Percentiles rank a stretch among this genome's conserved stretches.
These are phyloP conservation scores for Elymnias hypermnestra DNA, from an alignment of 1,140 invertebrate genomes.

Conservation along the genomic window DNA sequence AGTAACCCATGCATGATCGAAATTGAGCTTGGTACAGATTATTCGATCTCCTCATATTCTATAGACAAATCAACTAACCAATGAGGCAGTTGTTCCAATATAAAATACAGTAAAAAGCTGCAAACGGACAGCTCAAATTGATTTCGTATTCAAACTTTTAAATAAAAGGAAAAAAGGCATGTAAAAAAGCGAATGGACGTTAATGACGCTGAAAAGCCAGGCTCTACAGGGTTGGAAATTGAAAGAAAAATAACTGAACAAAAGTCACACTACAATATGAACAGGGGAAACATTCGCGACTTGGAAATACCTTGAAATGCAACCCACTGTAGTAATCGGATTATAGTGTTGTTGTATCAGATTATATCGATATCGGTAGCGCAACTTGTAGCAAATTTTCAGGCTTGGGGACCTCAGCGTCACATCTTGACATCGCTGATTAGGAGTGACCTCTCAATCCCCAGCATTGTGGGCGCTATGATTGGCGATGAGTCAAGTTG, in stretches of 20 bases:
- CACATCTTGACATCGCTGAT: too few species aligned
- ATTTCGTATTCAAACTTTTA: background rate
- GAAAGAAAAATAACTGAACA: slow-evolving; percentile 12
- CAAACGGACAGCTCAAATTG: too few species aligned
- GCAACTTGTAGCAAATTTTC: too few species aligned
- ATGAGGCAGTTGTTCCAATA: background rate
- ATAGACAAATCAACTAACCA: background rate
- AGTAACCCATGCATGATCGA: too few species aligned
- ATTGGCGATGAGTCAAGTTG: too few species aligned
- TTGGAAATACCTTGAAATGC: slow-evolving; percentile 27
- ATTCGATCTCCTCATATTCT: too few species aligned
- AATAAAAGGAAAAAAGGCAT: slow-evolving; percentile 1
- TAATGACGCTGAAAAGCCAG: slow-evolving; percentile 5
- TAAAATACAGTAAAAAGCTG: background rate
- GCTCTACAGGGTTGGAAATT: background rate
- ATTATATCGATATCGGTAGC: slow-evolving; percentile 5
- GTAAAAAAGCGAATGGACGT: background rate
- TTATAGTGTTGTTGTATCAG: slow-evolving; percentile 18
- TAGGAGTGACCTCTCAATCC: too few species aligned
- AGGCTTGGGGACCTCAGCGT: too few species aligned
- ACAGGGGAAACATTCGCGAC: slow-evolving; percentile 19
- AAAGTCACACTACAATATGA: slow-evolving; percentile 17
- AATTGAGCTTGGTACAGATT: too few species aligned
- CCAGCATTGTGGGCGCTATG: too few species aligned
- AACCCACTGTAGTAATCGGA: slow-evolving; percentile 32